Evolutionary conservation across 2,113 vertebrate genomes (phyloP), one percentile per base, ranked within the genome.

Genomic region (Miniopterus natalensis): DNA sequence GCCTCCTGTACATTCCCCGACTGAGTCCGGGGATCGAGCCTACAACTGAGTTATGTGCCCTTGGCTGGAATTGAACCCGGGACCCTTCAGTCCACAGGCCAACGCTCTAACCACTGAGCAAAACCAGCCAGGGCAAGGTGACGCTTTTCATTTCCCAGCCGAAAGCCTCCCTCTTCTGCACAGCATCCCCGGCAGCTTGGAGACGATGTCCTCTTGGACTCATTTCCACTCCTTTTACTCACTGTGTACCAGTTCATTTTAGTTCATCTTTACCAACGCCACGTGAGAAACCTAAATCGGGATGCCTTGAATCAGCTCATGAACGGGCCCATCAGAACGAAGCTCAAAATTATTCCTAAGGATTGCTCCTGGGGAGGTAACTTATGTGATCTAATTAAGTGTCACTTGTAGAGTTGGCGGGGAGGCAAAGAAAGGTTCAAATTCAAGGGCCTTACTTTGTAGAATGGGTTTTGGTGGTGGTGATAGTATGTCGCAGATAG

Each of bases 311-410:
- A 96, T 4, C 90, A 98, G 59, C 98, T 99, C 95, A 99, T 99
- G 99, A 99, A 99, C 0, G 99, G 99, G 42, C 99, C 99, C 89
- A 99, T 99, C 98, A 98, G 98, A 92, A 98, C 99, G 97, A 99
- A 99, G 95, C 98, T 99, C 89, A 98, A 90, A 94, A 98, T 99
- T 84, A 99, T 99, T 96, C 99, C 99, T 6, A 98, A 99, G 78
- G 98, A 98, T 29, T 98, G 99, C 95, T 99, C 98, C 75, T 99
- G 99, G 99, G 99, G 99, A 99, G 99, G 99, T 99, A 98, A 98
- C 49, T 74, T 75, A 36, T 4, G 5, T 49, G 81, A 45, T 47
- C 51, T 55, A 10, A 36, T 89, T 61, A 45, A 21, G 18, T 12
- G 20, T 8, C 1, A 0, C 83, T 27, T 51, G 25, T 74, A 47